Conservation (phyloP, 2,797 vertebrate genomes). For the Perdix hodgsoniae region DNA sequence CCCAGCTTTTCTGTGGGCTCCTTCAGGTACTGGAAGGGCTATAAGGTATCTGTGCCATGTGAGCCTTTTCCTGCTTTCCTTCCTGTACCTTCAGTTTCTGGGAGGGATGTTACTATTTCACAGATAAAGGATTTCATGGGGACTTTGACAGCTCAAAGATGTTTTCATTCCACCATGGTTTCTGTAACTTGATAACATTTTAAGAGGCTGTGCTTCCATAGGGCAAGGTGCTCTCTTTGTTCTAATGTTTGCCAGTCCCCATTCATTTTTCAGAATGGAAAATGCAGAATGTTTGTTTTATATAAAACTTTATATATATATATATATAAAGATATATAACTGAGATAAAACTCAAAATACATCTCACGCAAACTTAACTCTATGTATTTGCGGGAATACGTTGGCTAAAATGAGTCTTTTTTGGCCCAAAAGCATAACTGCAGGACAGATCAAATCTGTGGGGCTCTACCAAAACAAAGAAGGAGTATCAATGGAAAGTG, state of each 20-base stretch:
- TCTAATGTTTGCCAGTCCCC: neutral
- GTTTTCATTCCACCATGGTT: neutral
- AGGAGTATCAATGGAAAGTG: neutral
- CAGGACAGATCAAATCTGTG: neutral
- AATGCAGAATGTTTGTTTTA: rapidly evolving
- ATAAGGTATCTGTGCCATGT: neutral
- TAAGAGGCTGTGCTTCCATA: neutral
- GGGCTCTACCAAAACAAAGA: neutral
- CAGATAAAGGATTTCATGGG: neutral
- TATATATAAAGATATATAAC: neutral
- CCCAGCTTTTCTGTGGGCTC: too few relatives aligned
- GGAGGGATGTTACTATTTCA: neutral
- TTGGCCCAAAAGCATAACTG: neutral
- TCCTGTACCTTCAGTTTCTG: neutral
- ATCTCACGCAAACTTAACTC: neutral
- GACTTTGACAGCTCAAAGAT: neutral
- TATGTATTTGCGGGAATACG: neutral
- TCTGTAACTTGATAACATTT: neutral
- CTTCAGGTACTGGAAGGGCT: too few relatives aligned
- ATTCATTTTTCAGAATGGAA: neutral
- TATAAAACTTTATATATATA: too few relatives aligned
- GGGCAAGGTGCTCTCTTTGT: neutral
- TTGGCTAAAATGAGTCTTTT: neutral
- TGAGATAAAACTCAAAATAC: neutral
- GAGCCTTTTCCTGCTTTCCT: neutral